These are phyloP conservation scores for Cuniculus paca DNA, from an alignment of 2,797 vertebrate species.

Conservation along the genomic window DNA sequence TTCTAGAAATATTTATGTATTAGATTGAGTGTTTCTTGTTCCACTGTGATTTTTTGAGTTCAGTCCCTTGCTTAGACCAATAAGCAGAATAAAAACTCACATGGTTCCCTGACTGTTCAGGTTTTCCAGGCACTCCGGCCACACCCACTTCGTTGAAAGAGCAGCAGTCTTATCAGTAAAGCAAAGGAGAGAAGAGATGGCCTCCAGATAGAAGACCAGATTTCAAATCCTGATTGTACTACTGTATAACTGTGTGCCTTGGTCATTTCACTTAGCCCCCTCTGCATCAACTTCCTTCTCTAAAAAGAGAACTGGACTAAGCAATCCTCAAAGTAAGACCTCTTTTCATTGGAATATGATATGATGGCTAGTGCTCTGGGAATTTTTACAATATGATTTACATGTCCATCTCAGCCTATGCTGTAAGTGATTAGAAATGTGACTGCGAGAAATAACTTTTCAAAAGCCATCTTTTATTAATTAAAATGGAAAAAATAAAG, in stretches of 20 bases:
- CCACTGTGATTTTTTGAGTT: conserved; percentile 34
- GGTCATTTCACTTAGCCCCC: background rate
- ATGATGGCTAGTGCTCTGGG: background rate
- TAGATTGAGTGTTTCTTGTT: background rate
- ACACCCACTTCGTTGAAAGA: background rate
- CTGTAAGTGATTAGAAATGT: background rate
- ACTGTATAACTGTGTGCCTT: background rate
- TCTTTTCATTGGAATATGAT: background rate
- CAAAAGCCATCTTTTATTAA: background rate
- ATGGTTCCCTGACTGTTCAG: background rate
- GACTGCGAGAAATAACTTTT: conserved; percentile 1
- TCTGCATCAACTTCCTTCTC: background rate
- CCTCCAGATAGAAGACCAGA: background rate
- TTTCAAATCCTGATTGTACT: background rate
- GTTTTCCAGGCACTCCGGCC: no score
- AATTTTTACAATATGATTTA: background rate
- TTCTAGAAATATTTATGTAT: conserved; percentile 8
- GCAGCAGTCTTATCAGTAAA: background rate
- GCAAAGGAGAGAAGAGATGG: no score
- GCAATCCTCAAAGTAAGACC: background rate
- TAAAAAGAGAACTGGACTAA: background rate
- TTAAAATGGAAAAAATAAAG: conserved; percentile 44
- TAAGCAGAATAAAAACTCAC: background rate
- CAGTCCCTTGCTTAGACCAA: background rate
- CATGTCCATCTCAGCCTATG: background rate